Percentiles rank a stretch among this genome's conserved stretches.
Evolutionary conservation across 2,113 vertebrate species (phyloP).

Genomic region (Cynopterus brachyotis): DNA sequence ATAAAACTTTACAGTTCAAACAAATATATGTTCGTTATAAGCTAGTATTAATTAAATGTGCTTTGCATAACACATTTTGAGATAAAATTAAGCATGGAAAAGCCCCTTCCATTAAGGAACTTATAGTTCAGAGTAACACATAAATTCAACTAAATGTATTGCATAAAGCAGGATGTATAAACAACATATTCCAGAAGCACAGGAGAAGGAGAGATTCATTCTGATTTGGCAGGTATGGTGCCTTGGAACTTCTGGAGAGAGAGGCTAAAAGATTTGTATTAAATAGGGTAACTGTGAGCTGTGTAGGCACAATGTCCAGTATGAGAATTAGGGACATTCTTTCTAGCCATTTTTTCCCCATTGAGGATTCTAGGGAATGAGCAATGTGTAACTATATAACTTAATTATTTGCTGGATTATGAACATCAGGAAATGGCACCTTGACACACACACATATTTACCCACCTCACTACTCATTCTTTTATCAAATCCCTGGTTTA

Average conservation of each 20-base stretch:
- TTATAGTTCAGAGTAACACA: neutral
- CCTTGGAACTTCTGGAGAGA: neutral
- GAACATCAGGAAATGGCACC: neutral
- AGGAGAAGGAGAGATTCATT: neutral
- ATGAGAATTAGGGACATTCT: neutral
- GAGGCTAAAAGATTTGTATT: neutral
- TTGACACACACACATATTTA: neutral
- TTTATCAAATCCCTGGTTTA: neutral
- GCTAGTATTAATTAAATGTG: neutral
- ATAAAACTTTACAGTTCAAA: neutral
- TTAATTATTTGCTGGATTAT: neutral
- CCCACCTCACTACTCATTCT: neutral
- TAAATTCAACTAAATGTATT: neutral
- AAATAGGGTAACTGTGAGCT: neutral
- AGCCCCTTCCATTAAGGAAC: neutral
- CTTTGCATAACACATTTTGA: neutral
- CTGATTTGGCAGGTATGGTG: neutral
- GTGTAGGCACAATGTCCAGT: neutral
- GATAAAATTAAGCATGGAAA: constrained; percentile 16
- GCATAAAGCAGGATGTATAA: neutral
- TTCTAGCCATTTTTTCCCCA: neutral
- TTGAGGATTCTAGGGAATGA: neutral
- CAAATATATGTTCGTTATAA: constrained; percentile 19
- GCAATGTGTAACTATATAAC: neutral
- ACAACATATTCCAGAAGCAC: neutral